Evolutionary conservation across 2,797 vertebrate species (phyloP), one percentile per base, ranked within the genome.

Genomic region (Apodemus agrarius): DNA sequence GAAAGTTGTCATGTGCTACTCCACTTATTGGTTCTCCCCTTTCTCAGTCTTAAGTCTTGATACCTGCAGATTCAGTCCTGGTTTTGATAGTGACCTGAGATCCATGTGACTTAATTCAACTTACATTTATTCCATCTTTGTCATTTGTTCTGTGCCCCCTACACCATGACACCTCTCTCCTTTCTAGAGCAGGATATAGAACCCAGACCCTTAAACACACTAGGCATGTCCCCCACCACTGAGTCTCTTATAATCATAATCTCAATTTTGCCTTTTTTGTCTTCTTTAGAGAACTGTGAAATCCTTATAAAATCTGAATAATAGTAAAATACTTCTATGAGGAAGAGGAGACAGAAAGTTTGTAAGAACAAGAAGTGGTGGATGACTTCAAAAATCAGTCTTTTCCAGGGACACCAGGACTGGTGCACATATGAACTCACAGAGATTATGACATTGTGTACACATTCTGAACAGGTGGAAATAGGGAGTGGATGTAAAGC

Each of bases 21-120:
- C 10, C 5, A 4, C 24, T 43, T 69, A 17, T n/a, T 22, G 63
- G 26, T 8, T 5, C 37, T 49, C 6, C 2, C 0, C 0, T 31
- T 14, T 3, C 29, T 81, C 26, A 59, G 57, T 7, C 43, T 80
- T 29, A 37, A 19, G 31, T 9, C 8, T 6, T 17, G 19, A 65
- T 13, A 37, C 63, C 31, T 16, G 4, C 24, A n/a, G 59, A 8
- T 26, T 34, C 21, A 52, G 4, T 0, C 9, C 5, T 40, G 6
- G 1, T 10, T 5, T 54, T 63, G 40, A 43, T 43, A 61, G 40
- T 29, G 31, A 69, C 17, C n/a, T 67, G 40, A n/a, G 31, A 49
- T 63, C 63, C 43, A 12, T 8, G 1, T 34, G 29, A 19, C 40
- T 81, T 75, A 12, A 54, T 49, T 52, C 52, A 61, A 37, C 40